These are phyloP conservation scores for Dryadula phaetusa DNA, from an alignment of 2,888 invertebrate species.

Conservation along the genomic window DNA sequence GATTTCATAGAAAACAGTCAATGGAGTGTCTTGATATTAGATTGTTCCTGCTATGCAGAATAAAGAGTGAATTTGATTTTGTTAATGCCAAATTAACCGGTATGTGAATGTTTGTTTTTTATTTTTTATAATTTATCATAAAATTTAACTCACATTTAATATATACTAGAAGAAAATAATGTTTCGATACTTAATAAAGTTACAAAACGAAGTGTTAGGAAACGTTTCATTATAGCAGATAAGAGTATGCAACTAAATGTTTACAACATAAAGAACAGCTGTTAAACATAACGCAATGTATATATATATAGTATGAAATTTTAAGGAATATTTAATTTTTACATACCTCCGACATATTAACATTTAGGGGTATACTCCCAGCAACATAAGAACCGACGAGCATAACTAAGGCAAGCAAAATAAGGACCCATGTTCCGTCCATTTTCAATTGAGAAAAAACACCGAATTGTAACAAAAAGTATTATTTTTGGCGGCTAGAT, in stretches of 20 bases:
- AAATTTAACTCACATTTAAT: too few relatives aligned
- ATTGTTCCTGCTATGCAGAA: too few relatives aligned
- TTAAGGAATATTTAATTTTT: not conserved
- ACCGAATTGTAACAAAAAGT: slow-evolving; percentile 22
- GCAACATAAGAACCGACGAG: slow-evolving; percentile 97
- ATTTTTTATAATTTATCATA: too few relatives aligned
- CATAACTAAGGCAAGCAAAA: slow-evolving; percentile 96
- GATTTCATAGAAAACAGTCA: too few relatives aligned
- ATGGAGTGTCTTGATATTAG: too few relatives aligned
- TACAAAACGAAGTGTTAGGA: not conserved
- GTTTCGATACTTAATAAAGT: too few relatives aligned
- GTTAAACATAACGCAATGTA: not conserved
- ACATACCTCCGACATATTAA: slow-evolving; percentile 96
- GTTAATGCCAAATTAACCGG: too few relatives aligned
- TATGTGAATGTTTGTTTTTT: too few relatives aligned
- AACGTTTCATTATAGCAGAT: not conserved
- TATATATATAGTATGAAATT: not conserved
- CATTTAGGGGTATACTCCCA: slow-evolving; percentile 97
- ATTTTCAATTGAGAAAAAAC: slow-evolving; percentile 70
- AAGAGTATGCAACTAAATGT: not conserved
- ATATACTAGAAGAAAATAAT: too few relatives aligned
- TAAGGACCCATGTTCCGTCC: slow-evolving; percentile 93
- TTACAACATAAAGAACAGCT: slow-evolving; percentile 19
- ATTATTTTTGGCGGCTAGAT: not conserved
- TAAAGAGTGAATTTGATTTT: too few relatives aligned